These are phyloP conservation scores for Caiman crocodilus DNA, from an alignment of 2,797 vertebrate genomes.

Conservation along the genomic window DNA sequence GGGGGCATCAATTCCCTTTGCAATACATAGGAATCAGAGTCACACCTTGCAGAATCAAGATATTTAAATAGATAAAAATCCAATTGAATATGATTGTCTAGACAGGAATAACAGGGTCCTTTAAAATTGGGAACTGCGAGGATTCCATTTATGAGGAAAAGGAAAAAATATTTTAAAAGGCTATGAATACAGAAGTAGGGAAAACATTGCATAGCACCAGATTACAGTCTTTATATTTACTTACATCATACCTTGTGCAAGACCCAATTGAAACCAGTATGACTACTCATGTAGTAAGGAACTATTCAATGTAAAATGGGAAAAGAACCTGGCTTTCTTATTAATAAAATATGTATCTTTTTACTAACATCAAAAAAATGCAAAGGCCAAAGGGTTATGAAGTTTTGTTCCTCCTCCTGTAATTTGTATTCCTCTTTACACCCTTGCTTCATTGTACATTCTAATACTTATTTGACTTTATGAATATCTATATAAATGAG, in stretches of 20 bases:
- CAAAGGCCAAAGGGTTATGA: constrained; percentile 23
- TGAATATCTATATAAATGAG: not conserved
- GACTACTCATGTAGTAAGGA: not conserved
- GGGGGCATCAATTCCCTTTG: not conserved
- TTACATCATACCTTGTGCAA: fast-evolving
- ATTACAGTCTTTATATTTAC: not conserved
- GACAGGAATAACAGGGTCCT: not conserved
- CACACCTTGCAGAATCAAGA: not conserved
- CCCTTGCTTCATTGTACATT: constrained; percentile 21
- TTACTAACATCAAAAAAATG: constrained; percentile 11
- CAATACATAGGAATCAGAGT: not conserved
- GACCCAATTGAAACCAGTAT: not conserved
- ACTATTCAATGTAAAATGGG: not conserved
- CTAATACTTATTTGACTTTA: constrained; percentile 16
- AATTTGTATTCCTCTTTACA: constrained; percentile 32
- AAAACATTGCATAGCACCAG: not conserved
- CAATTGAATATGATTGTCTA: not conserved
- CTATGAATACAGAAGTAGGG: not conserved
- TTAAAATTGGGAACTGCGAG: not conserved
- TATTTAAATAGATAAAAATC: not conserved
- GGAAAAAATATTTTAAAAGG: not conserved
- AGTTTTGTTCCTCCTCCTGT: constrained; percentile 5
- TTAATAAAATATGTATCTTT: constrained; percentile 42
- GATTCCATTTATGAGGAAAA: not conserved
- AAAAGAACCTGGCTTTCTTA: not conserved